phyloP scores from a whole-genome alignment of 2,797 vertebrate species.

The Danio tinwini region DNA sequence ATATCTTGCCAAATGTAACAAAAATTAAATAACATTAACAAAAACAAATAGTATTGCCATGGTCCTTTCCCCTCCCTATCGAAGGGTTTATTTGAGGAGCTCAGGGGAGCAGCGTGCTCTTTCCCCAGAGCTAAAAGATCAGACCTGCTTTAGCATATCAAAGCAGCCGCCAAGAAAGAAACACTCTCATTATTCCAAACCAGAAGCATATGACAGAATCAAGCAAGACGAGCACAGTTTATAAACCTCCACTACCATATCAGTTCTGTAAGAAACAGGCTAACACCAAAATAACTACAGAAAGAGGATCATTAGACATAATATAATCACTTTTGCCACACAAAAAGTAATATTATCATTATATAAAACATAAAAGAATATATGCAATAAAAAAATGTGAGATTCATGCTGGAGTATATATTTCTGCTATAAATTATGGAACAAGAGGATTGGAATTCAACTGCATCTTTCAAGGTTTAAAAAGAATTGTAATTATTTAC shows the following conservation, averaged over 20 bases:
- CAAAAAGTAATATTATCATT: slow-evolving; percentile 5
- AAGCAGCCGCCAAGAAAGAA: slow-evolving; percentile 68
- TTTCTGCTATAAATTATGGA: slow-evolving; percentile 21
- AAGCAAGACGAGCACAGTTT: slow-evolving; percentile 49
- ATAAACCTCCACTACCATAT: slow-evolving; percentile 1
- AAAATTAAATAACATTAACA: slow-evolving; percentile 12
- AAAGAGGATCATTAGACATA: slow-evolving; percentile 13
- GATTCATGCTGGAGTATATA: slow-evolving; percentile 10
- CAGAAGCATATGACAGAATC: slow-evolving; percentile 63
- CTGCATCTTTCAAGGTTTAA: slow-evolving; percentile 45
- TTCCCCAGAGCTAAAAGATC: slow-evolving; percentile 61
- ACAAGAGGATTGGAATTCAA: slow-evolving; percentile 57
- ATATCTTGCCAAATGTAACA: not conserved
- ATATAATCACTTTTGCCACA: not conserved
- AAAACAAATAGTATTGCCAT: not conserved
- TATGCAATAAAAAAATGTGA: slow-evolving; percentile 29
- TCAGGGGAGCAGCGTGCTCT: slow-evolving; percentile 12
- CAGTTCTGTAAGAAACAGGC: not conserved
- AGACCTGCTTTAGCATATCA: slow-evolving; percentile 74
- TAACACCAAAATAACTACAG: slow-evolving; percentile 1
- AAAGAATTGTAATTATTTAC: slow-evolving; percentile 1
- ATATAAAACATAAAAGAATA: slow-evolving; percentile 17
- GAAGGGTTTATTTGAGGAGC: slow-evolving; percentile 32
- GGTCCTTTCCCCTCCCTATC: slow-evolving; percentile 18
- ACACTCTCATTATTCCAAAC: slow-evolving; percentile 69